Percentiles rank a stretch among this genome's conserved stretches.
phyloP scores from a whole-genome alignment of 2,888 invertebrate species.

The Margaritifera margaritifera region DNA sequence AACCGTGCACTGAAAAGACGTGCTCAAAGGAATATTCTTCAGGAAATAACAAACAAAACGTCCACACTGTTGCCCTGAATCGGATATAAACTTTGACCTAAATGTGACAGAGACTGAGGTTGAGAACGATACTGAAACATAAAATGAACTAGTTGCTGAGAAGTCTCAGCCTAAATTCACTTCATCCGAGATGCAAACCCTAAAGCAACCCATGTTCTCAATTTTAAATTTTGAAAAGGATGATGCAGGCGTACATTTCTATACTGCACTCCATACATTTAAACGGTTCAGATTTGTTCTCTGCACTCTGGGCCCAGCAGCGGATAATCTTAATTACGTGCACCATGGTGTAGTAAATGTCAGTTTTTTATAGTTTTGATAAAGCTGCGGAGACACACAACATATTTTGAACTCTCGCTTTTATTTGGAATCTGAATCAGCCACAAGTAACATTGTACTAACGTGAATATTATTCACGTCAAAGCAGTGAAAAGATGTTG shows the following conservation, averaged over 20 bases:
- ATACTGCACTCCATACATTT: conserved; percentile 25
- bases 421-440: conserved; percentile 12
- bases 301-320: conserved; percentile 30
- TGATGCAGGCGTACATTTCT: conserved; percentile 23
- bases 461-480: too few species aligned
- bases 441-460: conserved; percentile 13
- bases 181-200: not conserved
- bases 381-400: conserved; percentile 23
- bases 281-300: conserved; percentile 25
- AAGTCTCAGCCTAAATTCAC: too few species aligned
- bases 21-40: too few species aligned
- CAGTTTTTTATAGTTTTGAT: conserved; percentile 26
- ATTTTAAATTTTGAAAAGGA: conserved; percentile 20
- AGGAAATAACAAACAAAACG: too few species aligned
- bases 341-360: conserved; percentile 3
- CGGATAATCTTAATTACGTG: conserved; percentile 17
- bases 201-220: conserved; percentile 16
- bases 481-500: conserved; percentile 29
- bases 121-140: too few species aligned
- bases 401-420: conserved; percentile 20
- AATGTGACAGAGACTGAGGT: too few species aligned
- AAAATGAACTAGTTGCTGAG: too few species aligned
- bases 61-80: too few species aligned
- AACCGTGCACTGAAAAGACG: too few species aligned
- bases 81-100: too few species aligned